These are phyloP conservation scores for Mastomys coucha DNA, from an alignment of 2,113 vertebrate species.

Conservation along the genomic window DNA sequence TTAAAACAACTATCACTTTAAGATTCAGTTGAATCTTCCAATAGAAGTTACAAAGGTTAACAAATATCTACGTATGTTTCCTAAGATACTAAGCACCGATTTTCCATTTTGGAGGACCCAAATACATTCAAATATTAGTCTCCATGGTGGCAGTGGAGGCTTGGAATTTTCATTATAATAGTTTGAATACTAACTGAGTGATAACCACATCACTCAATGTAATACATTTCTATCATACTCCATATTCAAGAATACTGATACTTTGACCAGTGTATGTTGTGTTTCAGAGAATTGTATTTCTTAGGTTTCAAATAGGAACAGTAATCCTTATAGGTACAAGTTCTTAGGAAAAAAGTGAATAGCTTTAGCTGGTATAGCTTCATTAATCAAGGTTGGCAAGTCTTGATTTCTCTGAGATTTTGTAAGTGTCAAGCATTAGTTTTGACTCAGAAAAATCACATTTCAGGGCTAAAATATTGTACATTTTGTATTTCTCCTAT, in stretches of 20 bases:
- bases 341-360: slow-evolving; percentile 41
- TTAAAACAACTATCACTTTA: slow-evolving; percentile 24
- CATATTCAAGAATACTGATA: not conserved
- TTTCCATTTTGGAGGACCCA: not conserved
- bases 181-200: not conserved
- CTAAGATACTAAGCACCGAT: not conserved
- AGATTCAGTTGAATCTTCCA: not conserved
- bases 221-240: not conserved
- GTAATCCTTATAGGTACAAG: slow-evolving; percentile 6
- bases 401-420: slow-evolving; percentile 25
- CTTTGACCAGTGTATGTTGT: slow-evolving; percentile 21
- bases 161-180: not conserved
- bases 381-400: not conserved
- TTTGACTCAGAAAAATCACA: slow-evolving; percentile 37
- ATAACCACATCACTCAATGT: not conserved
- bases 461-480: slow-evolving; percentile 53
- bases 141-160: not conserved
- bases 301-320: slow-evolving; percentile 44
- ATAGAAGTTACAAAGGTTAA: slow-evolving; percentile 28
- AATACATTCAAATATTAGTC: slow-evolving; percentile 5
- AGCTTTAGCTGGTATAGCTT: slow-evolving; percentile 27
- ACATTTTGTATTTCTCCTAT: slow-evolving; percentile 39
- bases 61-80: not conserved
- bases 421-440: slow-evolving; percentile 35
- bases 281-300: not conserved